Evolutionary conservation across 1,140 invertebrate genomes (phyloP).

Genomic region (Lutraria rhynchaena): DNA sequence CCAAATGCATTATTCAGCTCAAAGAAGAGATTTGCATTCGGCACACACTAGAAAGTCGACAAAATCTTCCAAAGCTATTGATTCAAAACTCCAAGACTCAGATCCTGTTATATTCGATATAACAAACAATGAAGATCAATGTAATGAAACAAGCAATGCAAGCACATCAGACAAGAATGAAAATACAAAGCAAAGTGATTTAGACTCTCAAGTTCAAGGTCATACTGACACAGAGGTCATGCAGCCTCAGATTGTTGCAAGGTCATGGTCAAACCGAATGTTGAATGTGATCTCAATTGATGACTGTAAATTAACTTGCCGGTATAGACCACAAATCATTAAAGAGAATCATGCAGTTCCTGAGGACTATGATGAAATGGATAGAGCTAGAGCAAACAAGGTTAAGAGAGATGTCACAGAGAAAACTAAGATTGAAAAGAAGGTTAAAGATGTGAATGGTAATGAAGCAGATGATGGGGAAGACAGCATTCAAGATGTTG

Average conservation of each 20-base stretch:
- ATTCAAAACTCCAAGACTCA: background rate
- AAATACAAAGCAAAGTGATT: constrained; percentile 1
- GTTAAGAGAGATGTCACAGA: background rate
- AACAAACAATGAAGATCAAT: background rate
- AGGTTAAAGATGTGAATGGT: constrained; percentile 11
- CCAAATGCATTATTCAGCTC: constrained; percentile 45
- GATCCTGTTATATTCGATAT: background rate
- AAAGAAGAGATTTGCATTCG: constrained; percentile 28
- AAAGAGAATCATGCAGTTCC: constrained; percentile 42
- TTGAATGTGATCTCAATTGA: constrained; percentile 56
- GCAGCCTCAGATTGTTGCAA: constrained; percentile 45
- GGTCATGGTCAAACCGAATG: constrained; percentile 51
- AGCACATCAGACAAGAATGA: constrained; percentile 8
- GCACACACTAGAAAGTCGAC: constrained; percentile 26
- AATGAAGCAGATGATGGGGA: constrained; percentile 17
- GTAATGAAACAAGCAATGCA: background rate
- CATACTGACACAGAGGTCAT: constrained; percentile 44
- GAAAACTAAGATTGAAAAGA: background rate
- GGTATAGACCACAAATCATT: constrained; percentile 51
- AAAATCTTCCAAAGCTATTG: constrained; percentile 12
- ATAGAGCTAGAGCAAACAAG: constrained; percentile 30
- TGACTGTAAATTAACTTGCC: constrained; percentile 55
- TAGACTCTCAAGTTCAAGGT: background rate
- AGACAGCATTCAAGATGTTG: constrained; percentile 13
- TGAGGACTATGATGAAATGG: background rate